Percentiles rank a stretch among this genome's conserved stretches.
These are phyloP conservation scores for Lates japonicus DNA, from an alignment of 2,797 vertebrate genomes.

Conservation along the genomic window DNA sequence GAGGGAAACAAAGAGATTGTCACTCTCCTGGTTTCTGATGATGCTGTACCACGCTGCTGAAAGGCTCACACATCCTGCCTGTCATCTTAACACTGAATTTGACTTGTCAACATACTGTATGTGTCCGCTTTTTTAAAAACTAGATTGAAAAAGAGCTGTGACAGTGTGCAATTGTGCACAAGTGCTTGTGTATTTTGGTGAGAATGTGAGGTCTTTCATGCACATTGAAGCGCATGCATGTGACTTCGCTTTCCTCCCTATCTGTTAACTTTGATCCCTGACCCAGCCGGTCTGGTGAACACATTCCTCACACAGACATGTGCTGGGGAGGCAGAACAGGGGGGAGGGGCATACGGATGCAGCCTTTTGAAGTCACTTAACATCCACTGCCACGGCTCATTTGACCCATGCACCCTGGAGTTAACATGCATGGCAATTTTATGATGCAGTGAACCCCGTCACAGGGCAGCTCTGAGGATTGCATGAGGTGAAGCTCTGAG, in stretches of 20 bases:
- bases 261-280: slow-evolving; percentile 40
- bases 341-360: neutral
- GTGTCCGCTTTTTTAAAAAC: slow-evolving; percentile 32
- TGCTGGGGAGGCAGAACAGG: slow-evolving; percentile 27
- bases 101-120: slow-evolving; percentile 55
- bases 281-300: slow-evolving; percentile 35
- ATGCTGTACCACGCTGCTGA: slow-evolving; percentile 49
- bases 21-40: slow-evolving; percentile 62
- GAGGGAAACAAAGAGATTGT: slow-evolving; percentile 74
- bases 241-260: slow-evolving; percentile 26
- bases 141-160: slow-evolving; percentile 5
- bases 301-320: slow-evolving; percentile 55
- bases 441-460: slow-evolving; percentile 62
- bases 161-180: neutral
- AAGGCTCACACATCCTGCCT: slow-evolving; percentile 69
- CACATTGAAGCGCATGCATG: slow-evolving; percentile 19
- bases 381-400: slow-evolving; percentile 70
- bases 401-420: slow-evolving; percentile 65
- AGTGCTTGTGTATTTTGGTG: slow-evolving; percentile 3
- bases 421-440: slow-evolving; percentile 71
- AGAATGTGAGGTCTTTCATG: neutral
- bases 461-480: slow-evolving; percentile 25
- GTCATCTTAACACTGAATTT: slow-evolving; percentile 57
- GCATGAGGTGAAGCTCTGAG: slow-evolving; percentile 23
- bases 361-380: slow-evolving; percentile 74